These are phyloP conservation scores for Cheilosia scutellata DNA, from an alignment of 2,888 invertebrate genomes.

Conservation along the genomic window DNA sequence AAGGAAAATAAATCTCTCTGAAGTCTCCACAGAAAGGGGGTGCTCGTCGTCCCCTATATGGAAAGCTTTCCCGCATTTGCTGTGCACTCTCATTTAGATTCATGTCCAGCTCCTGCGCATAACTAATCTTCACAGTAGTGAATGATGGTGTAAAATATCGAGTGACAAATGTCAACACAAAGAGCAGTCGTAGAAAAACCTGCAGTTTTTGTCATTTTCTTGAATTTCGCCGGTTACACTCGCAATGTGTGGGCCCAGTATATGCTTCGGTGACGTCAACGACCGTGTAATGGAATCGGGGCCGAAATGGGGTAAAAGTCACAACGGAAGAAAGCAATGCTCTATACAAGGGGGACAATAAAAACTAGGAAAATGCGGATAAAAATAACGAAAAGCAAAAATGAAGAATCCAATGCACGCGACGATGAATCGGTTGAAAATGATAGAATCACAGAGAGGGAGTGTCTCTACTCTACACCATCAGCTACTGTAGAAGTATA, in stretches of 20 bases:
- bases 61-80: slow-evolving; percentile 10
- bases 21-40: slow-evolving; percentile 31
- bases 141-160: slow-evolving; percentile 18
- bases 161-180: slow-evolving; percentile 61
- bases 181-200: slow-evolving; percentile 53
- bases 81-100: slow-evolving; percentile 28
- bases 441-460: slow-evolving; percentile 53
- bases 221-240: slow-evolving; percentile 72
- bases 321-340: background rate
- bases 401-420: slow-evolving; percentile 32
- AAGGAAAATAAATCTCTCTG: background rate
- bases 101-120: slow-evolving; percentile 52
- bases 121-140: background rate
- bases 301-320: background rate
- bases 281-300: slow-evolving; percentile 70
- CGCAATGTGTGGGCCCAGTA: slow-evolving; percentile 25
- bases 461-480: slow-evolving; percentile 48
- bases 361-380: slow-evolving; percentile 66
- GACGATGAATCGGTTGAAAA: slow-evolving; percentile 28
- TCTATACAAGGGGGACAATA: background rate
- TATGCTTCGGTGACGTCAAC: slow-evolving; percentile 70
- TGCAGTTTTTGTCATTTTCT: slow-evolving; percentile 68
- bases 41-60: background rate
- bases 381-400: slow-evolving; percentile 61
- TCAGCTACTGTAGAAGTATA: background rate